These are phyloP conservation scores for Turdus rufiventris DNA, from an alignment of 2,113 vertebrate species.

Conservation along the genomic window DNA sequence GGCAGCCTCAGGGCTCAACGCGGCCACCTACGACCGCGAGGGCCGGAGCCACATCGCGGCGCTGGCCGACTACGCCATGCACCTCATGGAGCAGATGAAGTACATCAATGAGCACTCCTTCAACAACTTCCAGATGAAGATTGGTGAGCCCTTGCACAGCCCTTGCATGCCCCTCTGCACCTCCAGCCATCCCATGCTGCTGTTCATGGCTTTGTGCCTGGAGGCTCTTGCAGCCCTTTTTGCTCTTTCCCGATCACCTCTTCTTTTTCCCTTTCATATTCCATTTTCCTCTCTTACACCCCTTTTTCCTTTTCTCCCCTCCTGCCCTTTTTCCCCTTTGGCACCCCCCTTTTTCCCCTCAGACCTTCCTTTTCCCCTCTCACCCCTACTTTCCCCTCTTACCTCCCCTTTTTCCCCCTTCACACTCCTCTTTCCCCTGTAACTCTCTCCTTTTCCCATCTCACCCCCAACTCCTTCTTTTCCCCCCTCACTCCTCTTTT, in stretches of 20 bases:
- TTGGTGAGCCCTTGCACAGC: neutral
- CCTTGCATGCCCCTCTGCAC: neutral
- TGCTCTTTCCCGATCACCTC: neutral
- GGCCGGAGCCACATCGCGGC: constrained; percentile 25
- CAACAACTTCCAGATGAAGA: constrained; percentile 52
- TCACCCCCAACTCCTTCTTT: neutral
- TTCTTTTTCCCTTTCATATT: neutral
- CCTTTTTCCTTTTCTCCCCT: neutral
- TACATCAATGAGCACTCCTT: constrained; percentile 41
- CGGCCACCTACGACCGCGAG: constrained; percentile 85
- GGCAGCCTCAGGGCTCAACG: constrained; percentile 91
- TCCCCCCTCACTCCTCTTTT: too few species aligned
- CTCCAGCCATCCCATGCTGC: neutral
- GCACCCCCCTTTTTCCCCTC: fast-evolving
- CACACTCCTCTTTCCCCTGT: neutral
- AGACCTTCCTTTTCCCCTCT: too few species aligned
- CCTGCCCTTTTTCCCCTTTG: too few species aligned
- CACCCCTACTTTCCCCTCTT: too few species aligned
- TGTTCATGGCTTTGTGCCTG: neutral
- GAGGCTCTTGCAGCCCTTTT: fast-evolving
- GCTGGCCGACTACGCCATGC: constrained; percentile 34
- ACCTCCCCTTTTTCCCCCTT: too few species aligned
- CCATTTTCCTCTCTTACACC: neutral
- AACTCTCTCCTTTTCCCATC: neutral
- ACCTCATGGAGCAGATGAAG: constrained; percentile 42